Conservation (phyloP, 1,140 invertebrate genomes). For the Drosophila quadrilineata region DNA sequence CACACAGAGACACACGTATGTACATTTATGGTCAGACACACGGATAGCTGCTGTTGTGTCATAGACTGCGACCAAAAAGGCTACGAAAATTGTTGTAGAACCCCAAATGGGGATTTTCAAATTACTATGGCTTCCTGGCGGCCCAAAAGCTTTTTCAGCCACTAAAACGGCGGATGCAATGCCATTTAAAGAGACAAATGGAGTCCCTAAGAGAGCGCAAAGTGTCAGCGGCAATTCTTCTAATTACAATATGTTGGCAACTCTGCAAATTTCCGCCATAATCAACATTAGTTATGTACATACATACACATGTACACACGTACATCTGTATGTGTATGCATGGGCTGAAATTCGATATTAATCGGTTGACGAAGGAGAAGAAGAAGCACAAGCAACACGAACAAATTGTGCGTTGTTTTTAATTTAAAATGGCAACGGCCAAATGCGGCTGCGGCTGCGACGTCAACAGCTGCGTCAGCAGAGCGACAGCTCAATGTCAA, state of each 20-base stretch:
- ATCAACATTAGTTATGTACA: slow-evolving; percentile 26
- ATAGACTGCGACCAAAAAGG: slow-evolving; percentile 19
- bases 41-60: neutral
- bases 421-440: slow-evolving; percentile 63
- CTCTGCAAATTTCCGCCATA: slow-evolving; percentile 60
- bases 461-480: slow-evolving; percentile 20
- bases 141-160: slow-evolving; percentile 23
- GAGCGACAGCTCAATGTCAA: slow-evolving; percentile 75
- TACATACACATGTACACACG: neutral
- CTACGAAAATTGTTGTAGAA: slow-evolving; percentile 27
- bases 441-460: slow-evolving; percentile 50
- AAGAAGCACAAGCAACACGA: slow-evolving; percentile 22
- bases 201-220: slow-evolving; percentile 11
- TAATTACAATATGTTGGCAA: slow-evolving; percentile 39
- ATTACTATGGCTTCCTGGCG: slow-evolving; percentile 49
- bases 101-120: slow-evolving; percentile 42
- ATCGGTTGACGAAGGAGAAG: slow-evolving; percentile 21
- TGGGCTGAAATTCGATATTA: slow-evolving; percentile 63
- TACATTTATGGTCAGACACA: too few species aligned
- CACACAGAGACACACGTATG: neutral
- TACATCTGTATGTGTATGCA: slow-evolving; percentile 2
- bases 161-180: slow-evolving; percentile 62
- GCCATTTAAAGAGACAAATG: slow-evolving; percentile 40
- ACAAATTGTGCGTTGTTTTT: slow-evolving; percentile 26
- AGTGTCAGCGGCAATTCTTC: neutral